Conservation (phyloP, 2,888 invertebrate species). For the Alitta virens region DNA sequence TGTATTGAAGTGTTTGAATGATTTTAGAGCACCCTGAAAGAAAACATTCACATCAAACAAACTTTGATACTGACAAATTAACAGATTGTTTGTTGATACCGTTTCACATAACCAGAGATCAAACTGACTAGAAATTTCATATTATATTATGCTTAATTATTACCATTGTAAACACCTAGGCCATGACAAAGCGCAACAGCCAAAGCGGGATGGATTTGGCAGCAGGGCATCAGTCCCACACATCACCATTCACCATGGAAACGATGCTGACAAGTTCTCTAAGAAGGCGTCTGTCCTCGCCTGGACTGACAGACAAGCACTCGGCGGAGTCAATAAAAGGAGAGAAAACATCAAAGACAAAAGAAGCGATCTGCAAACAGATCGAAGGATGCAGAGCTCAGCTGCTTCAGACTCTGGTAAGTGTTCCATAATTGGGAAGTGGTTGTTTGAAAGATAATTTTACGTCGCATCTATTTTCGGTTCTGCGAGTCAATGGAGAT, state of each 20-base stretch:
- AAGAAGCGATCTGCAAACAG: conserved; percentile 65
- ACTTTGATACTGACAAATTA: not conserved
- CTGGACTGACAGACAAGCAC: conserved; percentile 35
- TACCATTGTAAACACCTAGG: too few relatives aligned
- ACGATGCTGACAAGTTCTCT: conserved; percentile 64
- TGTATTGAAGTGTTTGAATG: too few relatives aligned
- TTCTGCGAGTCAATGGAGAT: too few relatives aligned
- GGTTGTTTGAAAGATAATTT: too few relatives aligned
- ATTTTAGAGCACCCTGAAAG: too few relatives aligned
- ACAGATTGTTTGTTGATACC: not conserved
- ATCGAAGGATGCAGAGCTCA: conserved; percentile 46
- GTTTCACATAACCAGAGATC: too few relatives aligned
- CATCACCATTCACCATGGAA: conserved; percentile 60
- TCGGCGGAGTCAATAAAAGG: conserved; percentile 19
- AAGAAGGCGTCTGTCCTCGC: conserved; percentile 65
- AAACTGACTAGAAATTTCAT: too few relatives aligned
- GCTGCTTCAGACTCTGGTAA: not conserved
- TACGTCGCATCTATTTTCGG: too few relatives aligned
- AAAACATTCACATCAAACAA: too few relatives aligned
- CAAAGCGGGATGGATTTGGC: conserved; percentile 56
- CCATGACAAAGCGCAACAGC: conserved; percentile 66
- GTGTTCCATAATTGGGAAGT: too few relatives aligned
- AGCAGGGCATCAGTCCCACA: conserved; percentile 15
- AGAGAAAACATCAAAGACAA: conserved; percentile 57
- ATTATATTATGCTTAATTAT: too few relatives aligned